Evolutionary conservation across 2,888 invertebrate species (phyloP).

Genomic region (Meliscaeva auricollis): DNA sequence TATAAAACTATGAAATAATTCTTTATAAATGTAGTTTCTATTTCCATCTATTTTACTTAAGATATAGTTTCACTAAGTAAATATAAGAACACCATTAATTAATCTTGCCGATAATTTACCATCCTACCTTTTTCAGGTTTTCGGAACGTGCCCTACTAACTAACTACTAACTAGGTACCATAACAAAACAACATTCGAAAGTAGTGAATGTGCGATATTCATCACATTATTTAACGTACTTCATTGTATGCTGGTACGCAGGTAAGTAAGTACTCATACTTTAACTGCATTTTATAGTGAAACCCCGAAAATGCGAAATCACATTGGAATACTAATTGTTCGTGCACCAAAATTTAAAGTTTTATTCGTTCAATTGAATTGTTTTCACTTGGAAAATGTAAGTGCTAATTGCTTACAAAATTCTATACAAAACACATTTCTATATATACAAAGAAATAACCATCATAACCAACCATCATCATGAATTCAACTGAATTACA

Average conservation of each 20-base stretch:
- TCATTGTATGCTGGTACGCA: neutral
- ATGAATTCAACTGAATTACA: conserved; percentile 24
- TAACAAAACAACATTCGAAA: conserved; percentile 42
- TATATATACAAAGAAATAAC: neutral
- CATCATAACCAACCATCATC: conserved; percentile 38
- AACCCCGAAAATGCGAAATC: conserved; percentile 63
- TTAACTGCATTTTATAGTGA: conserved; percentile 13
- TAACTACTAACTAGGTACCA: too few relatives aligned
- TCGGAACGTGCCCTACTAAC: conserved; percentile 53
- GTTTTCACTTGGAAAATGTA: conserved; percentile 68
- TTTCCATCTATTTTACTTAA: too few relatives aligned
- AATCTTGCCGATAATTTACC: neutral
- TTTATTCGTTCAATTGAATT: conserved; percentile 69
- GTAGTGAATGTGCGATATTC: conserved; percentile 63
- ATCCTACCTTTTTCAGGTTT: neutral
- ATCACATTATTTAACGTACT: conserved; percentile 32
- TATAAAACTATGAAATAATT: too few relatives aligned
- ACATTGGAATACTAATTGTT: conserved; percentile 69
- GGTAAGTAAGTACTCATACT: too few relatives aligned
- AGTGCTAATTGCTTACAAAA: conserved; percentile 66
- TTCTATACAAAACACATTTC: neutral
- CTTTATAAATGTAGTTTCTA: too few relatives aligned
- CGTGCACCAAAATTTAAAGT: conserved; percentile 57
- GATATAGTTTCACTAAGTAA: too few relatives aligned
- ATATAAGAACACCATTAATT: neutral